Conservation (phyloP, 2,797 vertebrate genomes). For the Sebastes itinus region DNA sequence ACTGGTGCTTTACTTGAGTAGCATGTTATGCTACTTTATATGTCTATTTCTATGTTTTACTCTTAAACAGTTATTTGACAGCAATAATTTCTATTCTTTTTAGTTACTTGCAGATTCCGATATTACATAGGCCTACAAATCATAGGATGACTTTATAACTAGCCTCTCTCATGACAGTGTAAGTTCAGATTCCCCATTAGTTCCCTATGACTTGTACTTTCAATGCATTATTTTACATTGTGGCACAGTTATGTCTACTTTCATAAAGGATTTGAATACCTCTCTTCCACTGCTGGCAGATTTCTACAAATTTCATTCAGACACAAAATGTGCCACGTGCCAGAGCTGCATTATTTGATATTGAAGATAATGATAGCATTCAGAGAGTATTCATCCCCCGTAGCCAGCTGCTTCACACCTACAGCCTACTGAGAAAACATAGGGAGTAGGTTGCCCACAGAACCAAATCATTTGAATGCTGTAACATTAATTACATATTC, state of each 20-base stretch:
- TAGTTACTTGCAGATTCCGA: neutral
- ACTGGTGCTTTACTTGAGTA: neutral
- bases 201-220: neutral
- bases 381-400: constrained; percentile 33
- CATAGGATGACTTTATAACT: neutral
- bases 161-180: neutral
- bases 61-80: neutral
- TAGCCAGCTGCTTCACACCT: constrained; percentile 62
- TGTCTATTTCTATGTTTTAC: no score
- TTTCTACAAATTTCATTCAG: neutral
- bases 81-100: neutral
- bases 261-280: neutral
- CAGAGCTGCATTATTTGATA: constrained; percentile 51
- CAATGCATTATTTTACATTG: neutral
- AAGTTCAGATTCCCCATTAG: neutral
- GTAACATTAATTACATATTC: neutral
- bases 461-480: constrained; percentile 18
- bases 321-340: neutral
- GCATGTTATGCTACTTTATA: neutral
- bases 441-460: constrained; percentile 4
- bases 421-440: constrained; percentile 45
- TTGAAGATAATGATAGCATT: constrained; percentile 62
- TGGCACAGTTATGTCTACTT: neutral
- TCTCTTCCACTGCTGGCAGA: neutral
- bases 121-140: neutral